Percentiles rank a stretch among this genome's conserved stretches.
phyloP scores from a whole-genome alignment of 2,888 invertebrate genomes.

The Augiades crinisus region DNA sequence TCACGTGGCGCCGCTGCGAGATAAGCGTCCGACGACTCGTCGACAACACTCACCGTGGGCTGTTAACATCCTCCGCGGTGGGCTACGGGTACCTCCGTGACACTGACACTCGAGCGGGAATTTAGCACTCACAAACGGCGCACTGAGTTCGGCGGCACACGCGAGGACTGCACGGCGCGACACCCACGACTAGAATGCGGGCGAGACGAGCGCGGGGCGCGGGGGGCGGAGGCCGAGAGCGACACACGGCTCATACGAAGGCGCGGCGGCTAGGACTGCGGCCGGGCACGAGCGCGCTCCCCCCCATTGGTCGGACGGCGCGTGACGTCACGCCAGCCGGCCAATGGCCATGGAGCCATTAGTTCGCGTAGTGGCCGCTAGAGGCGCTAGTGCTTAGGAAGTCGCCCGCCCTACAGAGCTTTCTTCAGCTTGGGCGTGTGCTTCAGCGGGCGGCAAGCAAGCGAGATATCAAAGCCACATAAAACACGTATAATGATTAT shows the following conservation, averaged over 20 bases:
- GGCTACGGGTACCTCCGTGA: constrained; percentile 68
- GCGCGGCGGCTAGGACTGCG: constrained; percentile 78
- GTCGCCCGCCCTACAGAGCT: constrained; percentile 77
- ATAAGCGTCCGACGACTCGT: constrained; percentile 58
- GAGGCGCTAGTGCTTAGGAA: constrained; percentile 63
- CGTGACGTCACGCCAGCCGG: constrained; percentile 65
- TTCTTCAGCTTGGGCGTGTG: constrained; percentile 76
- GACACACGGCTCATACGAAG: constrained; percentile 75
- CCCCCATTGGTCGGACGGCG: constrained; percentile 64
- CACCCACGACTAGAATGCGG: constrained; percentile 80
- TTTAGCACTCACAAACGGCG: constrained; percentile 79
- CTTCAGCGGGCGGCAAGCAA: constrained; percentile 64
- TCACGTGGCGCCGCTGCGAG: constrained; percentile 72
- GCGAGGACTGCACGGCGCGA: constrained; percentile 79
- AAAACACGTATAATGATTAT: constrained; percentile 41
- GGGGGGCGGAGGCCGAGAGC: constrained; percentile 59
- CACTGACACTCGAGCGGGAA: constrained; percentile 78
- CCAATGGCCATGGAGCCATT: constrained; percentile 55
- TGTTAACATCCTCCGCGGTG: constrained; percentile 79
- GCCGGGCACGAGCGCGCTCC: constrained; percentile 64
- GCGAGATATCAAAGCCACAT: constrained; percentile 43
- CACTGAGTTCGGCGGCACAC: constrained; percentile 77
- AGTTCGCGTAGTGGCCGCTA: constrained; percentile 51
- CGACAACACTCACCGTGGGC: constrained; percentile 75
- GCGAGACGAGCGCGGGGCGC: constrained; percentile 69